Conservation (phyloP, 1,140 invertebrate species). For the Drosophila malerkotliana region DNA sequence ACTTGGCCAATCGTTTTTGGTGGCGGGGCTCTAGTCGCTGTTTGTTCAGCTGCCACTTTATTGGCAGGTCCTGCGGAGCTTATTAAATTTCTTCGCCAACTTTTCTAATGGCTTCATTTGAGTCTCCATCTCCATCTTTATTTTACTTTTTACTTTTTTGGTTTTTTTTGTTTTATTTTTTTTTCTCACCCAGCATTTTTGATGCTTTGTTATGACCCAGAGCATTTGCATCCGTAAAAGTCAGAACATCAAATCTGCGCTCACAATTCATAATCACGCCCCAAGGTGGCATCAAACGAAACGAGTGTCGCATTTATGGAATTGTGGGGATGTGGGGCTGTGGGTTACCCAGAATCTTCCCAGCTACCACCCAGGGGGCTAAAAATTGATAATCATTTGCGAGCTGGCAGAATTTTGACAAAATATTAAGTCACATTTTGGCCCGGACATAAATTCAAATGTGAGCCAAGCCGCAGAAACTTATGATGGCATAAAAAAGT, state of each 20-base stretch:
- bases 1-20: constrained; percentile 49
- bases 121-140: constrained; percentile 7
- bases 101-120: constrained; percentile 73
- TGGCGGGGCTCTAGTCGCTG: constrained; percentile 37
- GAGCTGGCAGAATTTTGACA: constrained; percentile 36
- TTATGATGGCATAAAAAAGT: constrained; percentile 49
- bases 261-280: constrained; percentile 74
- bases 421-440: constrained; percentile 37
- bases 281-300: constrained; percentile 67
- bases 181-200: constrained; percentile 7
- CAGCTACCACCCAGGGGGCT: not conserved
- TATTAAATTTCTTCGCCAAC: constrained; percentile 74
- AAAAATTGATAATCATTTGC: constrained; percentile 37
- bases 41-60: constrained; percentile 77
- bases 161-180: constrained; percentile 16
- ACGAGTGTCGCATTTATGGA: constrained; percentile 59
- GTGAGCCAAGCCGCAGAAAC: constrained; percentile 47
- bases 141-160: constrained; percentile 28
- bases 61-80: constrained; percentile 58
- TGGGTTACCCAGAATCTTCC: not conserved
- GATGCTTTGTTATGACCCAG: constrained; percentile 26
- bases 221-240: constrained; percentile 64
- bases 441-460: constrained; percentile 44
- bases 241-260: constrained; percentile 70
- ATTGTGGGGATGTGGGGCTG: constrained; percentile 6